Conservation (phyloP, 2,113 vertebrate species). For the Dromaius novaehollandiae region DNA sequence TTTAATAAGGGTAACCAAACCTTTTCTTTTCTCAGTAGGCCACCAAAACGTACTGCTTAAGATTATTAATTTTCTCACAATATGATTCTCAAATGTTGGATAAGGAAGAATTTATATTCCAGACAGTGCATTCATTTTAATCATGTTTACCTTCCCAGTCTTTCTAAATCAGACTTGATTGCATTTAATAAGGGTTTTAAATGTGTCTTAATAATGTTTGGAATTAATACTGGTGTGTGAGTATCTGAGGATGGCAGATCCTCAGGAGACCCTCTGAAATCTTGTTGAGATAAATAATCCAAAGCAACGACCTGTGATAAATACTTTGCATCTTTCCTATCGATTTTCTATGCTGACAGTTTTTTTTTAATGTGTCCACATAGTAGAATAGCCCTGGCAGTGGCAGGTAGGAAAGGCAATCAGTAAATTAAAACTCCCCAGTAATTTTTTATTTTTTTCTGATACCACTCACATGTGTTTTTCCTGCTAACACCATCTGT, state of each 20-base stretch:
- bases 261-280: slow-evolving; percentile 41
- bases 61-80: slow-evolving; percentile 63
- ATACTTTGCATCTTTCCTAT: not conserved
- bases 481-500: rapidly evolving
- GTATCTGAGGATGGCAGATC: slow-evolving; percentile 47
- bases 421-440: rapidly evolving
- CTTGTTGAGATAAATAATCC: slow-evolving; percentile 53
- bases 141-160: slow-evolving; percentile 69
- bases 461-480: rapidly evolving
- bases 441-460: not conserved
- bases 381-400: not conserved
- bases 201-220: slow-evolving; percentile 65
- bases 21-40: slow-evolving; percentile 22
- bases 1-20: not conserved
- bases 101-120: slow-evolving; percentile 61
- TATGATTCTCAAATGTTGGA: slow-evolving; percentile 27
- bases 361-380: not conserved
- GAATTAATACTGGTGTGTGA: slow-evolving; percentile 68
- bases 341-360: not conserved
- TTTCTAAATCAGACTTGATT: slow-evolving; percentile 74
- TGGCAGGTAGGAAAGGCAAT: not conserved
- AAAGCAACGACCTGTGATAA: slow-evolving; percentile 16
- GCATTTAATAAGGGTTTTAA: slow-evolving; percentile 70
- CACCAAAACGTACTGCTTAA: not conserved
- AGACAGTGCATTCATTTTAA: slow-evolving; percentile 55